Base-by-base conservation (phyloP, 2,113 vertebrate species). In the Sebastes schlegelii region DNA sequence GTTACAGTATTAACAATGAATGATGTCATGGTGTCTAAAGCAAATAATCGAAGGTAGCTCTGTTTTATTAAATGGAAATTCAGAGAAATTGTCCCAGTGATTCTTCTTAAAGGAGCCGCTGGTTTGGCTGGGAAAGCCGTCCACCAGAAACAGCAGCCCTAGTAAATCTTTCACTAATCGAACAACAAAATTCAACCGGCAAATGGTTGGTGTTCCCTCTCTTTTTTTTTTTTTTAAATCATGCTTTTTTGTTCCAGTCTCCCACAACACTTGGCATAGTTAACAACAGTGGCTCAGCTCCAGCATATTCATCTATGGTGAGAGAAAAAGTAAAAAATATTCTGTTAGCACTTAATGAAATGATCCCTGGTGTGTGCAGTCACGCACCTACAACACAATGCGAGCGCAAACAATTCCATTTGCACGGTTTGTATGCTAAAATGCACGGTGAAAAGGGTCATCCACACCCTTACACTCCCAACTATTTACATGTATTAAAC, bases 331-430 rank as follows among this genome's bases (percentile, higher is more conserved):
- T 67, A 7, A 11, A 23, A 63, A 54, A 85, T 66, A 45, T 43
- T 69, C 49, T 65, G 63, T 42, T 43, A 55, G 72, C 79, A 65
- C 54, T 71, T 75, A 77, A 70, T 69, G 58, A 77, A 79, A 74
- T 48, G 62, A 48, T 73, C 65, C 70, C 77, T 55, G 11, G 40
- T 55, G 45, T 55, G 74, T 88, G 52, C 62, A 88, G 84, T 82
- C 89, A 88, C 49, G 65, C 42, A 82, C 46, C 9, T 10, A 26
- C 60, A 51, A 48, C 67, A 73, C 66, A 63, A 21, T 51, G 17
- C 13, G 19, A 77, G 55, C 7, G 13, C 48, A 70, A 84, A 75
- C 65, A 61, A 42, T 62, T 62, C 58, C 16, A 57, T 77, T 54
- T 40, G 19, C 73, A 40, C 1, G 8, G 57, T 51, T 80, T 78